These are phyloP conservation scores for Dicycla oo DNA, from an alignment of 2,888 invertebrate species.

Conservation along the genomic window DNA sequence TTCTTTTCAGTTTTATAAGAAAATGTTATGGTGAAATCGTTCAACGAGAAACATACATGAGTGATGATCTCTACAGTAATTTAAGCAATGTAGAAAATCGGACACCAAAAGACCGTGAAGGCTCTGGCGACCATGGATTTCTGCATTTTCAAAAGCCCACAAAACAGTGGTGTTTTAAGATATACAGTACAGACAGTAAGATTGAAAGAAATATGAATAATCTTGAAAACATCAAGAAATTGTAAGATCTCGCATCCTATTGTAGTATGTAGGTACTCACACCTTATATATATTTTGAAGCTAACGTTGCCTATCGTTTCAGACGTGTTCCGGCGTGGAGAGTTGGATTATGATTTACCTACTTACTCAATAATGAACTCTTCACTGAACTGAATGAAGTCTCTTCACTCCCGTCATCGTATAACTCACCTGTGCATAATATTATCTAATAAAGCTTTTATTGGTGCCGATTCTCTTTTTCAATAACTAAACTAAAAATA, in stretches of 20 bases:
- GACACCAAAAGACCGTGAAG: conserved; percentile 1
- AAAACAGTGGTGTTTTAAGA: conserved; percentile 77
- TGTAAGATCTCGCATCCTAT: conserved; percentile 70
- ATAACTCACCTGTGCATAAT: too few species aligned
- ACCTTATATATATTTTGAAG: not conserved
- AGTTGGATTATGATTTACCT: conserved; percentile 52
- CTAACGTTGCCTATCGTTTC: conserved; percentile 53
- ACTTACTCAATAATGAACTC: not conserved
- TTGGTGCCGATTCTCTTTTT: too few species aligned
- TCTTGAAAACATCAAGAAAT: conserved; percentile 74
- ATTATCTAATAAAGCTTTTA: too few species aligned
- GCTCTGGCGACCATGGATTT: conserved; percentile 7
- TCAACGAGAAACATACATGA: not conserved
- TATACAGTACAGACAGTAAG: conserved; percentile 51
- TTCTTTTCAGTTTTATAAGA: conserved; percentile 47
- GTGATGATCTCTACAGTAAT: conserved; percentile 10
- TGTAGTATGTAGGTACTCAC: not conserved
- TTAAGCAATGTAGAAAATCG: not conserved
- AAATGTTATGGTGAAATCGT: conserved; percentile 49
- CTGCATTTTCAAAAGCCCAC: conserved; percentile 71
- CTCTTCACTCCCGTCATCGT: too few species aligned
- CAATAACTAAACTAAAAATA: too few species aligned
- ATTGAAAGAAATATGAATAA: conserved; percentile 34
- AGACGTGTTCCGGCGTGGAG: conserved; percentile 77
- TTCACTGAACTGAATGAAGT: too few species aligned